phyloP scores from a whole-genome alignment of 2,113 vertebrate genomes.

The Choloepus hoffmanni region DNA sequence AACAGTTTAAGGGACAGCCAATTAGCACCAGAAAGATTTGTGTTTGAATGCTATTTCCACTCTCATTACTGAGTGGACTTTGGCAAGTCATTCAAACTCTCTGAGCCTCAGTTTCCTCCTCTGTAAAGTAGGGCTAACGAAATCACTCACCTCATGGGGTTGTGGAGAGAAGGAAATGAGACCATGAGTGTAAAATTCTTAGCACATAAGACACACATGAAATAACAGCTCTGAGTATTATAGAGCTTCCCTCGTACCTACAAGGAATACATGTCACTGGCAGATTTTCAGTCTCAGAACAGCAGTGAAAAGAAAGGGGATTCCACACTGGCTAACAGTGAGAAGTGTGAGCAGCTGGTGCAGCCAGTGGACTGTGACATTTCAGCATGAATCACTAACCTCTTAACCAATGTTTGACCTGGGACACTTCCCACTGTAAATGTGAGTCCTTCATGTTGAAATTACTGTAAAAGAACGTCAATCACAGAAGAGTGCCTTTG shows the following conservation, averaged over 20 bases:
- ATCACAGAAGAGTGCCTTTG: not conserved
- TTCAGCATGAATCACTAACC: not conserved
- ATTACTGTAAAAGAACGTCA: not conserved
- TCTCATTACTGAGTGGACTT: not conserved
- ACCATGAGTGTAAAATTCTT: not conserved
- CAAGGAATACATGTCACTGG: no score
- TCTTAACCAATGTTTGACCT: not conserved
- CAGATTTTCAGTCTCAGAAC: not conserved
- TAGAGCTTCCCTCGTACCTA: not conserved
- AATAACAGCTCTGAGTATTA: not conserved
- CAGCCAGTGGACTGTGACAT: no score
- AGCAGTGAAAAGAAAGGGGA: not conserved
- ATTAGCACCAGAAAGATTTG: not conserved
- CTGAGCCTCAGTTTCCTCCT: not conserved
- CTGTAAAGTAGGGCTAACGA: not conserved
- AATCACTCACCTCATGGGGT: not conserved
- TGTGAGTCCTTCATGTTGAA: not conserved
- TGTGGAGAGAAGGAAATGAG: not conserved
- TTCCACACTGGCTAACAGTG: not conserved
- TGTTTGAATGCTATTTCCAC: no score
- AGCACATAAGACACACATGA: not conserved
- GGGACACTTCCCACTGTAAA: not conserved
- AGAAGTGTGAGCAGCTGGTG: not conserved
- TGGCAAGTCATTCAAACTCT: not conserved
- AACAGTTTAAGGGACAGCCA: not conserved